phyloP scores from a whole-genome alignment of 2,888 invertebrate genomes.

The Scrobipalpa atriplicella region DNA sequence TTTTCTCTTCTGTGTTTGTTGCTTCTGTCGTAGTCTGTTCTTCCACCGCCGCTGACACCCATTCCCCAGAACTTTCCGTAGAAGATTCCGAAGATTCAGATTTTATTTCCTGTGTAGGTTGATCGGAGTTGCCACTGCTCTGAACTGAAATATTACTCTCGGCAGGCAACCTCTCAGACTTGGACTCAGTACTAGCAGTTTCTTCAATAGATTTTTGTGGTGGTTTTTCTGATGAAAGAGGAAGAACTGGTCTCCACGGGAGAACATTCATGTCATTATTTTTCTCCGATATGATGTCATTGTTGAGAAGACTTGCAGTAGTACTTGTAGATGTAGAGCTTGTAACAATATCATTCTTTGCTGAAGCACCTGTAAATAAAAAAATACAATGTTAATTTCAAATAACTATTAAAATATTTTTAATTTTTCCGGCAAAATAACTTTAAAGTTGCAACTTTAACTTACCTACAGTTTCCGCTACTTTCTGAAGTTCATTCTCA shows the following conservation, averaged over 20 bases:
- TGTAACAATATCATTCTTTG: constrained; percentile 51
- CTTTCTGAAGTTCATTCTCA: constrained; percentile 75
- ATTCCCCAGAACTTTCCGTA: constrained; percentile 48
- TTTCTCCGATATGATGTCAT: constrained; percentile 61
- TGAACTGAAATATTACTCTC: constrained; percentile 65
- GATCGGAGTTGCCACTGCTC: constrained; percentile 52
- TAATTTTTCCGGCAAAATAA: no score
- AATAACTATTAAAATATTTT: not conserved
- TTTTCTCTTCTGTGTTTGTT: constrained; percentile 44
- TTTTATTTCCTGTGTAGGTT: constrained; percentile 46
- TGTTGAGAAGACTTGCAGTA: constrained; percentile 50
- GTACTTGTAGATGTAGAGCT: constrained; percentile 48
- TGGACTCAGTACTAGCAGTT: constrained; percentile 50
- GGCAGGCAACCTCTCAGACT: constrained; percentile 61
- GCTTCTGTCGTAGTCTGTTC: constrained; percentile 49
- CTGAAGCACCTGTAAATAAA: constrained; percentile 53
- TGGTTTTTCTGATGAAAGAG: constrained; percentile 40
- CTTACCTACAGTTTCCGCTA: constrained; percentile 68
- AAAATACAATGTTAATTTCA: not conserved
- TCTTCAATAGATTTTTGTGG: constrained; percentile 42
- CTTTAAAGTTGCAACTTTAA: constrained; percentile 16
- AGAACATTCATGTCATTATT: constrained; percentile 56
- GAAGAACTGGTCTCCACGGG: constrained; percentile 56
- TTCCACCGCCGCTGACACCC: constrained; percentile 54
- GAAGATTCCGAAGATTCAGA: constrained; percentile 35